A percentile compares a stretch with the other conserved stretches of the same genome.
These are phyloP conservation scores for Apostichopus leukothele DNA, from an alignment of 53 echinoderm and acorn worm genomes.

Conservation along the genomic window DNA sequence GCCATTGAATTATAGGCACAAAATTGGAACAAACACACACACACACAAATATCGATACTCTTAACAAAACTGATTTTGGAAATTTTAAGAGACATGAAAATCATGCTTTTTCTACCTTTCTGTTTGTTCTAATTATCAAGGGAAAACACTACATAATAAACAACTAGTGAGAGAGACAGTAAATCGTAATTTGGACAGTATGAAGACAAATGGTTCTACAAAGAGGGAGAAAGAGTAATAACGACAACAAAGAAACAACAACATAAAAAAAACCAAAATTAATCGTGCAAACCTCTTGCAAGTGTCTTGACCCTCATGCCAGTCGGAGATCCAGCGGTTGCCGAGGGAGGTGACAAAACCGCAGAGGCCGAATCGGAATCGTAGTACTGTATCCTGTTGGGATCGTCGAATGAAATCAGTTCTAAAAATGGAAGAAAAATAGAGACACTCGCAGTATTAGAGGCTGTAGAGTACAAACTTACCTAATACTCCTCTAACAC, in stretches of 20 bases:
- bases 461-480: too few relatives aligned
- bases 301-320: not conserved
- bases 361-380: slow-evolving; percentile 26
- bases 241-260: not conserved
- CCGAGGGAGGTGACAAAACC: not conserved
- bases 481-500: too few relatives aligned
- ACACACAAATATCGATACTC: too few relatives aligned
- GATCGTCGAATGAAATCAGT: slow-evolving; percentile 83
- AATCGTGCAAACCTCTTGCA: slow-evolving; percentile 16
- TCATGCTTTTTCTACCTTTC: too few relatives aligned
- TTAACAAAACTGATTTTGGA: too few relatives aligned
- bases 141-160: too few relatives aligned
- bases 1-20: too few relatives aligned
- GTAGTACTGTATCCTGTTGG: slow-evolving; percentile 42
- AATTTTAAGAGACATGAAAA: too few relatives aligned
- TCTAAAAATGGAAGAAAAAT: slow-evolving; percentile 54
- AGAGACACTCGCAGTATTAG: not conserved
- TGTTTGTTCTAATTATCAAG: too few relatives aligned
- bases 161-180: too few relatives aligned
- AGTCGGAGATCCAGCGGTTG: not conserved
- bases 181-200: too few relatives aligned
- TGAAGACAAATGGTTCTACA: not conserved
- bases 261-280: not conserved
- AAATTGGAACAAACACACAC: too few relatives aligned
- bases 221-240: not conserved